Percentiles rank a stretch among this genome's conserved stretches.
Evolutionary conservation across 2,797 vertebrate species (phyloP).

Genomic region (Xenops minutus): DNA sequence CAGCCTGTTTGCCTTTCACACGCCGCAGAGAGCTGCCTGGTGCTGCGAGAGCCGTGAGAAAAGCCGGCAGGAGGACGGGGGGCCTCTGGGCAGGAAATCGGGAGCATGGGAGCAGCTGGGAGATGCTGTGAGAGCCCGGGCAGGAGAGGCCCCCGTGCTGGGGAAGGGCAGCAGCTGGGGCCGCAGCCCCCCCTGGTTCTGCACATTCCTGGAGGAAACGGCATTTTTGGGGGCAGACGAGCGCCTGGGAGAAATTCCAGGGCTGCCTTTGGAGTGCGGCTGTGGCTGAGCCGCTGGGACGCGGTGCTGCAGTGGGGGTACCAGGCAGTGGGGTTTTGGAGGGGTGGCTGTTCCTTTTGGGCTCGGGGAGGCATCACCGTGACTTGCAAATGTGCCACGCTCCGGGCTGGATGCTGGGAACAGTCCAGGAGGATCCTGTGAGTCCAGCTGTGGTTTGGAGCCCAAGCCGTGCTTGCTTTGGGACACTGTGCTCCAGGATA

Average conservation of each 20-base stretch:
- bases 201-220: conserved; percentile 71
- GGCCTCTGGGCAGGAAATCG: conserved; percentile 68
- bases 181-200: conserved; percentile 49
- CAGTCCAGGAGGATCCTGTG: rapidly evolving
- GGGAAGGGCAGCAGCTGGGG: conserved; percentile 64
- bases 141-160: conserved; percentile 68
- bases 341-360: background rate
- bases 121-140: background rate
- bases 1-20: conserved; percentile 62
- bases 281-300: background rate
- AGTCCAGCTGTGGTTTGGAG: background rate
- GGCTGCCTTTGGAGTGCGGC: background rate
- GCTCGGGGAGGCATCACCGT: rapidly evolving
- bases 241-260: conserved; percentile 59
- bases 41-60: conserved; percentile 75
- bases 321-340: rapidly evolving
- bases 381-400: background rate
- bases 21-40: conserved; percentile 27
- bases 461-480: background rate
- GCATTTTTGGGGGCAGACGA: conserved; percentile 62
- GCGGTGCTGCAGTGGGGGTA: rapidly evolving
- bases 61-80: conserved; percentile 39
- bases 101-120: conserved; percentile 74
- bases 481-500: background rate
- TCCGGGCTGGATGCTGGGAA: background rate